These are phyloP conservation scores for Lutjanus campechanus DNA, from an alignment of 2,797 vertebrate species.

Conservation along the genomic window DNA sequence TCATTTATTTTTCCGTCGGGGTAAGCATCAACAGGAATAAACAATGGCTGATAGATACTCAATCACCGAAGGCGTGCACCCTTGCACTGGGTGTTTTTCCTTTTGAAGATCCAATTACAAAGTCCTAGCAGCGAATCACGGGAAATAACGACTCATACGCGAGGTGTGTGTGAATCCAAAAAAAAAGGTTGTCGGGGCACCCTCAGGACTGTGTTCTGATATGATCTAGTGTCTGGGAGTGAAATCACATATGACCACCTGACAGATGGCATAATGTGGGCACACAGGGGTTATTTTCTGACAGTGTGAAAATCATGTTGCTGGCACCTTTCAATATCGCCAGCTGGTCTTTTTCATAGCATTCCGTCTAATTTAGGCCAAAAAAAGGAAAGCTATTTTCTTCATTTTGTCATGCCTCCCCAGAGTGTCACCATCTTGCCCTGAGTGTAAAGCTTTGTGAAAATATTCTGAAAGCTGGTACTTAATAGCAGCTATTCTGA, in stretches of 20 bases:
- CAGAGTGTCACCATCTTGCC: conserved; percentile 49
- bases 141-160: conserved; percentile 33
- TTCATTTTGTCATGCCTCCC: conserved; percentile 61
- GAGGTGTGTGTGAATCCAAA: conserved; percentile 25
- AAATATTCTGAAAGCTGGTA: conserved; percentile 51
- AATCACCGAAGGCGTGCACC: conserved; percentile 51
- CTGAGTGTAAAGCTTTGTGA: conserved; percentile 50
- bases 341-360: conserved; percentile 82
- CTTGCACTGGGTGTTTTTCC: conserved; percentile 28
- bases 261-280: conserved; percentile 86
- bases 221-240: conserved; percentile 53
- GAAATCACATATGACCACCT: conserved; percentile 75
- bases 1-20: conserved; percentile 75
- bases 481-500: conserved; percentile 61
- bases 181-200: conserved; percentile 16
- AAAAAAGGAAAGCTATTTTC: conserved; percentile 60
- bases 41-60: conserved; percentile 65
- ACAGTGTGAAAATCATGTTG: conserved; percentile 81
- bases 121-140: conserved; percentile 38
- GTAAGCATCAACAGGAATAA: conserved; percentile 67
- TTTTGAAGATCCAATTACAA: conserved; percentile 67
- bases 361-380: conserved; percentile 70
- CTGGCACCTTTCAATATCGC: conserved; percentile 76
- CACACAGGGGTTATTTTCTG: conserved; percentile 84
- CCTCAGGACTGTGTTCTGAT: conserved; percentile 53